These are phyloP conservation scores for Pristionchus entomophagus DNA, from an alignment of 2,888 invertebrate species.

Conservation along the genomic window DNA sequence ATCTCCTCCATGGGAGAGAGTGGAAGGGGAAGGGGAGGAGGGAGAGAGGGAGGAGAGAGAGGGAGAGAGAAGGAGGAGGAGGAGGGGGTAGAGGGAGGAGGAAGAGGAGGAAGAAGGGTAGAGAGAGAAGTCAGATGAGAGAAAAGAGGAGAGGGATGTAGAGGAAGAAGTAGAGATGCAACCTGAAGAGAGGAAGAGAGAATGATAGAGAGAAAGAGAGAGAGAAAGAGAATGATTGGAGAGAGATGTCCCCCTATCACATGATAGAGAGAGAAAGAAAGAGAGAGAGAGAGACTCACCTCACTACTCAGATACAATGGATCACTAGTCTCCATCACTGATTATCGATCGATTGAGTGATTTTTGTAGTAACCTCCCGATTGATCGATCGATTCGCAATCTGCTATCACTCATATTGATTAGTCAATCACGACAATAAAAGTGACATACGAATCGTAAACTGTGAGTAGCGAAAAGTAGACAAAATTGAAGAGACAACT, in stretches of 20 bases:
- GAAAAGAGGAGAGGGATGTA: not conserved
- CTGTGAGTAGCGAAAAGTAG: not conserved
- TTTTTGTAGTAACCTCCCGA: not conserved
- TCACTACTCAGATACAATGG: constrained; percentile 31
- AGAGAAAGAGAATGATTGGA: too few species aligned
- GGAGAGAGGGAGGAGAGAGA: not conserved
- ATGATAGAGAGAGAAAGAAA: not conserved
- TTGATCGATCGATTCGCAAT: not conserved
- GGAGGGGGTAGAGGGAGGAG: not conserved
- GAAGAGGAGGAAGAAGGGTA: not conserved
- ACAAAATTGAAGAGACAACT: too few species aligned
- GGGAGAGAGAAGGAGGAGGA: not conserved
- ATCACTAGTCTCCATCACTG: not conserved
- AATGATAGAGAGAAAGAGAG: not conserved
- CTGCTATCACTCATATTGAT: constrained; percentile 8
- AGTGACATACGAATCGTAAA: constrained; percentile 8
- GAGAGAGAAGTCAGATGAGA: not conserved
- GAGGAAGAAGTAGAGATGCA: constrained; percentile 9
- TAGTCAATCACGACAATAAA: not conserved
- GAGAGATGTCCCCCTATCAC: not conserved
- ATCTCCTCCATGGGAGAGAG: constrained; percentile 55
- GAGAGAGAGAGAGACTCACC: not conserved
- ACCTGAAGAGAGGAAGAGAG: not conserved
- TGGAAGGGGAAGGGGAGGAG: constrained; percentile 2
- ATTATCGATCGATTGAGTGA: not conserved